Evolutionary conservation across 2,888 invertebrate species (phyloP), one percentile per base, ranked within the genome.

Genomic region (Zeuzera pyrina): DNA sequence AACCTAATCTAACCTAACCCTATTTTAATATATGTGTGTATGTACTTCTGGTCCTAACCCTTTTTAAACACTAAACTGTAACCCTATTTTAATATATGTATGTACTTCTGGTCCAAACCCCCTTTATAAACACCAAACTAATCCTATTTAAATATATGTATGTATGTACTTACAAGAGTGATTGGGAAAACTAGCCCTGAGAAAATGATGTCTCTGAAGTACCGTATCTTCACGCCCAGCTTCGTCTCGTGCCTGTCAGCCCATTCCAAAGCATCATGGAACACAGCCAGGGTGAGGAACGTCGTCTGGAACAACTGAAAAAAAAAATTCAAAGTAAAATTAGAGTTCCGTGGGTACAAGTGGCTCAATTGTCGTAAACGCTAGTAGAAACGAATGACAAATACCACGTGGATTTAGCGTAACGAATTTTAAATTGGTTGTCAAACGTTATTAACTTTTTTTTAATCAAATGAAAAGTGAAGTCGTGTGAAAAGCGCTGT

Each of bases 211-310:
- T 81, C 73, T 1, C 68, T 47, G 41, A 58, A 63, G 34, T 69
- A 74, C 7, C 52, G 51, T 1, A 81, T 38, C 34, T 52, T 65
- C 36, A 38, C 40, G 0, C 56, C 77, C 0, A 68, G 4, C 0
- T 22, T 30, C 0, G 53, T 43, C 7, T 66, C 56, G 4, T 70
- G 61, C 19, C 57, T 60, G 37, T 67, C 59, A 12, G 58, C 28
- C 81, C 81, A 81, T 43, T 78, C 71, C 39, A 76, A 39, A 2
- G 58, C 28, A 30, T 81, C 78, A 39, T 77, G 61, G 1, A 49
- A 30, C 16, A 81, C 40, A 0, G 79, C 66, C 15, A 79, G 51
- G 3, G 57, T 49, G 23, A 79, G 61, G 52, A 78, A 81, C 1
- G 62, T 8, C 0, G 71, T 66, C 44, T 81, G 81, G 49, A 78